Evolutionary conservation across 2,888 invertebrate genomes (phyloP).

Genomic region (Hirtodrosophila confusa): DNA sequence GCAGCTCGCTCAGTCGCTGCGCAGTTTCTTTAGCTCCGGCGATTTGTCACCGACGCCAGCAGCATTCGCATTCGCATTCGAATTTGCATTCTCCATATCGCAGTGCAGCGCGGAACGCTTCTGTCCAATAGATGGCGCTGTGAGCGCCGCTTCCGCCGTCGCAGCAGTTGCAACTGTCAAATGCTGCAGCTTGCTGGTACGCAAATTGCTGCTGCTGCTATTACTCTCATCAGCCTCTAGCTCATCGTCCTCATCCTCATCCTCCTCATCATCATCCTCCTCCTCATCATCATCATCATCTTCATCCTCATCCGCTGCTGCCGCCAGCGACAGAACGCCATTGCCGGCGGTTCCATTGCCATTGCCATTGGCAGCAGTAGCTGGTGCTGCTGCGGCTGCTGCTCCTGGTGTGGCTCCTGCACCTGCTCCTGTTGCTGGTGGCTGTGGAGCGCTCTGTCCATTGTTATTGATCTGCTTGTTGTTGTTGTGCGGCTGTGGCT

Average conservation of each 20-base stretch:
- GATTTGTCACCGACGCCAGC: slow-evolving; percentile 66
- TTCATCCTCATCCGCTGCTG: slow-evolving; percentile 45
- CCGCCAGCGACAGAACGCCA: slow-evolving; percentile 24
- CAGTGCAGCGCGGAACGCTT: slow-evolving; percentile 73
- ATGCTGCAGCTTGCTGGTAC: slow-evolving; percentile 63
- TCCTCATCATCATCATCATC: slow-evolving; percentile 51
- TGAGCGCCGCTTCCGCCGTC: slow-evolving; percentile 5
- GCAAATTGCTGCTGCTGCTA: slow-evolving; percentile 68
- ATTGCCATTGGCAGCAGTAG: slow-evolving; percentile 59
- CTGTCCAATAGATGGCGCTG: slow-evolving; percentile 65
- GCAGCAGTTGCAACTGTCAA: slow-evolving; percentile 50
- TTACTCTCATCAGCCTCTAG: slow-evolving; percentile 76
- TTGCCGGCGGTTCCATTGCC: slow-evolving; percentile 72
- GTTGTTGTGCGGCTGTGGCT: slow-evolving; percentile 22
- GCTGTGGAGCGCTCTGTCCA: slow-evolving; percentile 35
- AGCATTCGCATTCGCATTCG: slow-evolving; percentile 13
- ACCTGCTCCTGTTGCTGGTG: slow-evolving; percentile 11
- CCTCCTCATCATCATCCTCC: slow-evolving; percentile 60
- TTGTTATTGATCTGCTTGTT: slow-evolving; percentile 48
- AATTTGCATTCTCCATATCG: slow-evolving; percentile 49
- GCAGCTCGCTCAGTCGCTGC: slow-evolving; percentile 79
- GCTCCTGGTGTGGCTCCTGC: slow-evolving; percentile 8
- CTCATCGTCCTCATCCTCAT: slow-evolving; percentile 66
- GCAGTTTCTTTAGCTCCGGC: slow-evolving; percentile 83
- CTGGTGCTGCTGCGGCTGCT: not conserved